A percentile compares a stretch with the other conserved stretches of the same genome.
Evolutionary conservation across 2,797 vertebrate species (phyloP).

Genomic region (Columba guinea): DNA sequence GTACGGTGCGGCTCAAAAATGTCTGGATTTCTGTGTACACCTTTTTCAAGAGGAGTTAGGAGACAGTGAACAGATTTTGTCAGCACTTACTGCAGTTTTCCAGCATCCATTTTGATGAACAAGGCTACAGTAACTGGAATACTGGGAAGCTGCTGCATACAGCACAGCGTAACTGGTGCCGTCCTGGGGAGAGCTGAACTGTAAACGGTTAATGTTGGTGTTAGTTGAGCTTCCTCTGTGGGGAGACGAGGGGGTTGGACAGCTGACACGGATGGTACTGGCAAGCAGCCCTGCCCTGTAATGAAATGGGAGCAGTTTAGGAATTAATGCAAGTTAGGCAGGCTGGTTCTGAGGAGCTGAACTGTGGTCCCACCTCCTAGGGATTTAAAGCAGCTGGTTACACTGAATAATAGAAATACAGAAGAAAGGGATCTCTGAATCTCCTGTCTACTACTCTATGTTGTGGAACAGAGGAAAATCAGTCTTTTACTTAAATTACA

Average conservation of each 20-base stretch:
- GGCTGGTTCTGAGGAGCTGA: neutral
- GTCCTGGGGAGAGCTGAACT: neutral
- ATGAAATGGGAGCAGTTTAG: neutral
- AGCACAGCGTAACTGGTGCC: rapidly evolving
- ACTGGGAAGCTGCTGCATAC: neutral
- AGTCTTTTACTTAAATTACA: neutral
- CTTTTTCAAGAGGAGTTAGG: neutral
- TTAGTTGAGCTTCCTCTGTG: neutral
- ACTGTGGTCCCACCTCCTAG: neutral
- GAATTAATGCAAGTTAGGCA: neutral
- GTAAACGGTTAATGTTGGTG: rapidly evolving
- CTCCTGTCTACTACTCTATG: neutral
- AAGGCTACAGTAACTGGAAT: neutral
- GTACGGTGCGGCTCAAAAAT: neutral
- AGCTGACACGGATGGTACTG: neutral
- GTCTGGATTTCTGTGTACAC: neutral
- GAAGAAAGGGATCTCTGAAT: neutral
- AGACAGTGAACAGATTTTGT: neutral
- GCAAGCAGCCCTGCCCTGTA: neutral
- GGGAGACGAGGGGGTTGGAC: neutral
- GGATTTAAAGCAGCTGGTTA: neutral
- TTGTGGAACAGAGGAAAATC: neutral
- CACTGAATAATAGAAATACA: neutral
- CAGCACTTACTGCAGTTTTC: neutral
- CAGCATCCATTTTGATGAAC: neutral